Evolutionary conservation across 2,888 invertebrate genomes (phyloP), one percentile per base, ranked within the genome.

Genomic region (Trachelus iudaicus): DNA sequence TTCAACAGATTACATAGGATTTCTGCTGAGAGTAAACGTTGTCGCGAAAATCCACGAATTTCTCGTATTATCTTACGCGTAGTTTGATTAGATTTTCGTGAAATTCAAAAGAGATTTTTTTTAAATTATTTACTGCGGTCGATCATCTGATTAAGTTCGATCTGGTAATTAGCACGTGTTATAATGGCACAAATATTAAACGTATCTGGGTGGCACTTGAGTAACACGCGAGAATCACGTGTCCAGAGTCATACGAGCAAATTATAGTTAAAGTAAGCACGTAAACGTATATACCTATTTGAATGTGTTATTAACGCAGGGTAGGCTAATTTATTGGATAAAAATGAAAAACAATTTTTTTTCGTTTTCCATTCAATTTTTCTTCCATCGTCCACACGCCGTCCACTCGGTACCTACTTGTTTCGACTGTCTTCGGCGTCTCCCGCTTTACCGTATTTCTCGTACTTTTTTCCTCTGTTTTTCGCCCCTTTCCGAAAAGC

Each of bases 91-190:
- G 23, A 9, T 1, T 56, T 56, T 56, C 9, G 6, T 23, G 15
- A 9, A 56, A 56, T 56, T 56, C 23, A 9, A 35, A 0, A 15
- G 4, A 40, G 1, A 34, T 15, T 15, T 15, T 13, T 40, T 15
- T 1, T n/a, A n/a, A 0, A 15, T 23, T 15, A 2, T 56, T n/a
- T 33, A 35, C 30, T 33, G 6, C 30, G 11, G 35, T 30, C 30
- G n/a, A 56, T 31, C 11, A 11, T 56, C 33, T 78, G 81, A 79
- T 80, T 79, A 75, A 40, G 77, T 81, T 82, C 82, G 82, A 83
- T 81, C 79, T 76, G 78, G 78, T 80, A 83, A 83, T 84, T 84
- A 83, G 78, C 79, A 81, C 69, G 33, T 76, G 69, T 73, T 73
- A 56, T 34, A 35, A 40, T 56, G 23, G 69, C 69, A 75, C 76